phyloP scores from a whole-genome alignment of 2,888 invertebrate genomes.

The Tachina lurida region DNA sequence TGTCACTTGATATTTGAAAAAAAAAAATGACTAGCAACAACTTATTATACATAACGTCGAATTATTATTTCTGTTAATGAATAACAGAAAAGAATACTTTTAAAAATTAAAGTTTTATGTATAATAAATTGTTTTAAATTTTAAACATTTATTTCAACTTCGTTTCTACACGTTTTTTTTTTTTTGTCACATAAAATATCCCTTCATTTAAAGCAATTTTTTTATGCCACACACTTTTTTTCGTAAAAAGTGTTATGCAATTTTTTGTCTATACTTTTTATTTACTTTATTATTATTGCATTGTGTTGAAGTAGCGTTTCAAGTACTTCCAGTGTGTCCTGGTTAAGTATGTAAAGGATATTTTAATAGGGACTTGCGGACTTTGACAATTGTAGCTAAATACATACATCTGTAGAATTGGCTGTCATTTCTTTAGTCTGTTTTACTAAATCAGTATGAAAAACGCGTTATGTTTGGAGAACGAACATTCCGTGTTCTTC shows the following conservation, averaged over 20 bases:
- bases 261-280: slow-evolving; percentile 8
- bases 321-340: slow-evolving; percentile 11
- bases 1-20: slow-evolving; percentile 1
- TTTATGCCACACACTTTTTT: neutral
- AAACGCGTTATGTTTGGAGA: too few relatives aligned
- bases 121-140: neutral
- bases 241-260: slow-evolving; percentile 4
- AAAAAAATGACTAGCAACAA: neutral
- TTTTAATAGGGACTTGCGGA: too few relatives aligned
- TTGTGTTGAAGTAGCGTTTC: slow-evolving; percentile 13
- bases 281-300: slow-evolving; percentile 19
- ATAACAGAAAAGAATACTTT: neutral
- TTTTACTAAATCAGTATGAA: too few relatives aligned
- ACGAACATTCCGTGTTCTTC: too few relatives aligned
- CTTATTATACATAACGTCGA: slow-evolving; percentile 1
- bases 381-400: neutral
- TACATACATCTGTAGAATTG: neutral
- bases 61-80: slow-evolving; percentile 3
- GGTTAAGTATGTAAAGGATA: neutral
- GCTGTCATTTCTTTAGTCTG: too few relatives aligned
- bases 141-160: neutral
- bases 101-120: too few relatives aligned
- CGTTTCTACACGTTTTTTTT: neutral
- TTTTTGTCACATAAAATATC: neutral
- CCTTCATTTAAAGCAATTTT: neutral